Evolutionary conservation across 2,888 invertebrate species (phyloP), one percentile per base, ranked within the genome.

Genomic region (Serripes groenlandicus): DNA sequence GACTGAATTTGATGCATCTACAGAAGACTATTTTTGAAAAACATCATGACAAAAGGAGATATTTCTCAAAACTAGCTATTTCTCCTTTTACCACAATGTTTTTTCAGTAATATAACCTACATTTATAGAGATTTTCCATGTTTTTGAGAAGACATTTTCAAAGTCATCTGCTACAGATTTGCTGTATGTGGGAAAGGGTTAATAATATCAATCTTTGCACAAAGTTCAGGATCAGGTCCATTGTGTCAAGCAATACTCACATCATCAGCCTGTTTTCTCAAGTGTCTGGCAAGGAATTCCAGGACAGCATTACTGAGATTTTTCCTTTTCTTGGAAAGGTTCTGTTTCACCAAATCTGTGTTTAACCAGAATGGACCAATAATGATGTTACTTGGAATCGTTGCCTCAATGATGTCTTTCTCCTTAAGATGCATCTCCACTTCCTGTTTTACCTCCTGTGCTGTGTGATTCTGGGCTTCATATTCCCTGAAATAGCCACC

Each of bases 311-410:
- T 96, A 18, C 96, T 96, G 18, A 98, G 96, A 7, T 97, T 96
- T 30, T 96, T 96, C 0, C 97, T 95, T 93, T 98, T 98, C 32
- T 95, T 96, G 2, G 97, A 96, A 58, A 98, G 94, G 64, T 96
- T 95, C 92, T 96, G 96, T 94, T 97, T 96, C 32, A 98, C 93
- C 0, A 96, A 95, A 21, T 97, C 96, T 0, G 97, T 96, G 83
- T 96, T 96, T 26, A 98, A 94, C 89, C 90, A 92, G 93, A 97
- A 98, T 0, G 98, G 97, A 0, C 98, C 98, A 72, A 98, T 97
- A 62, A 95, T 95, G 80, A 98, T 97, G 69, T 93, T 95, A 34
- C 96, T 95, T 0, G 98, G 98, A 74, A 98, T 93, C 0, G 96
- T 96, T 73, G 93, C 94, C 73, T 97, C 96, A 0, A 98, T 93